A percentile compares a stretch with the other conserved stretches of the same genome.
These are phyloP conservation scores for Pantelozetes paolii DNA, from an alignment of 2,888 invertebrate species.

Conservation along the genomic window DNA sequence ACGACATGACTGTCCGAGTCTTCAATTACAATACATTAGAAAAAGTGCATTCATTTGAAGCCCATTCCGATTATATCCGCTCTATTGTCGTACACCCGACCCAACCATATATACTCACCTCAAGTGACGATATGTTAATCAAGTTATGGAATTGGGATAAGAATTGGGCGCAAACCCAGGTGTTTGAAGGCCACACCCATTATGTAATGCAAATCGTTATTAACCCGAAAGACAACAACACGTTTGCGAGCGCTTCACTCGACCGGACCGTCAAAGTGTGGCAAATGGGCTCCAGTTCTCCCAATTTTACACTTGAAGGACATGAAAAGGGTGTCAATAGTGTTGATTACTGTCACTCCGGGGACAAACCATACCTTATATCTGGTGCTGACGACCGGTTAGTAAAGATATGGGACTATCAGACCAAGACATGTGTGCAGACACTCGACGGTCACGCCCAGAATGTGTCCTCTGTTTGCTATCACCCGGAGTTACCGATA, in stretches of 20 bases:
- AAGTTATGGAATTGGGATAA: constrained; percentile 99
- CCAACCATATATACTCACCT: constrained; percentile 91
- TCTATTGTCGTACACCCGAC: constrained; percentile 96
- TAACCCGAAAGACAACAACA: constrained; percentile 99
- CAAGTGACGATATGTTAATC: constrained; percentile 96
- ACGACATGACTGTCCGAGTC: constrained; percentile 68
- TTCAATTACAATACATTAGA: constrained; percentile 99
- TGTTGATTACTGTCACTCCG: constrained; percentile 97
- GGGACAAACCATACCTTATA: constrained; percentile 97
- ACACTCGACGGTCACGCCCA: constrained; percentile 95
- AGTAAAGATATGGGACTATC: constrained; percentile 99
- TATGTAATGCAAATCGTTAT: constrained; percentile 99
- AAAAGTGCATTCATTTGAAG: constrained; percentile 90
- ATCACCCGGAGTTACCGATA: constrained; percentile 96
- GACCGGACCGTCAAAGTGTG: constrained; percentile 97
- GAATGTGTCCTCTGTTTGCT: constrained; percentile 82
- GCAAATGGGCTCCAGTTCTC: constrained; percentile 95
- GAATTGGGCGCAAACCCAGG: constrained; percentile 94
- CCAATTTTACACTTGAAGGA: constrained; percentile 94
- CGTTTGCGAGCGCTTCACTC: constrained; percentile 97
- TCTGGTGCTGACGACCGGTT: constrained; percentile 97
- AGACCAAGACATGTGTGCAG: constrained; percentile 90
- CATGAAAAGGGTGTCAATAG: constrained; percentile 99
- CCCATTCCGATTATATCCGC: constrained; percentile 96
- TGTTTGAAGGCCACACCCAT: constrained; percentile 98